Conservation (phyloP, 2,888 invertebrate species). For the Drosophila atroscutellata region DNA sequence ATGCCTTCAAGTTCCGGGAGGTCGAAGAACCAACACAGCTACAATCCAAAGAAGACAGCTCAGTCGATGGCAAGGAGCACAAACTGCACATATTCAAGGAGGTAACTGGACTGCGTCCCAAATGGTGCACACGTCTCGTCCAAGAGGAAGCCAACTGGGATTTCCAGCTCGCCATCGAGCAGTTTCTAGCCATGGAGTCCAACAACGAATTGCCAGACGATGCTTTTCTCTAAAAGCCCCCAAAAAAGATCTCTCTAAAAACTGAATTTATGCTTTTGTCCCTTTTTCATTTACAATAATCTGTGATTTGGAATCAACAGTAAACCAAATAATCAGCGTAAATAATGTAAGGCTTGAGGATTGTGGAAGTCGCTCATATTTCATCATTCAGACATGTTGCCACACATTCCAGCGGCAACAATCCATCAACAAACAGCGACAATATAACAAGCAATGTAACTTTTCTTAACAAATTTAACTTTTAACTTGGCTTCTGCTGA, state of each 20-base stretch:
- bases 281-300: neutral
- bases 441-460: too few relatives aligned
- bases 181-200: constrained; percentile 63
- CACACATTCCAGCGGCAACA: neutral
- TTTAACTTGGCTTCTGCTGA: neutral
- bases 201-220: constrained; percentile 69
- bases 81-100: constrained; percentile 79
- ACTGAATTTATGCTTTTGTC: neutral
- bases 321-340: constrained; percentile 15
- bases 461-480: too few relatives aligned
- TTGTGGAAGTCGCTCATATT: neutral
- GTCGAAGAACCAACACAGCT: neutral
- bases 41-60: constrained; percentile 37
- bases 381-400: constrained; percentile 17
- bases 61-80: constrained; percentile 70
- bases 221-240: constrained; percentile 64
- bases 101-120: constrained; percentile 73
- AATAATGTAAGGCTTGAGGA: constrained; percentile 24
- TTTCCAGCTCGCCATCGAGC: constrained; percentile 64
- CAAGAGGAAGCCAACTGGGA: constrained; percentile 80
- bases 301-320: neutral
- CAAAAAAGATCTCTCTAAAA: neutral
- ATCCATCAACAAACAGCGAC: too few relatives aligned
- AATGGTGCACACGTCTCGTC: constrained; percentile 81
- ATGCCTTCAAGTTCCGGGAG: constrained; percentile 70